phyloP scores from a whole-genome alignment of 2,797 vertebrate species.

The Morelia viridis region DNA sequence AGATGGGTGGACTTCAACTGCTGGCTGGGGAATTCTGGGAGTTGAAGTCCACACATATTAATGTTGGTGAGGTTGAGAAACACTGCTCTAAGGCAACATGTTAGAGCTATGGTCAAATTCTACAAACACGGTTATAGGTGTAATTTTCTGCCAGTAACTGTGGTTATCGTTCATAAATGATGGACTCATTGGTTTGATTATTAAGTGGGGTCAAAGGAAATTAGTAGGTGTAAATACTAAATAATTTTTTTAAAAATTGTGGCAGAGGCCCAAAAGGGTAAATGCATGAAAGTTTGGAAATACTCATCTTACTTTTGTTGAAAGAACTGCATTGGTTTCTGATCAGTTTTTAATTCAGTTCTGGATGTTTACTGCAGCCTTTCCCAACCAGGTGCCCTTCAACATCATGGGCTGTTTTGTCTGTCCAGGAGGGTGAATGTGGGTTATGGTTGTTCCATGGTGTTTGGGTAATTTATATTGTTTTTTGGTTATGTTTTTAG shows the following conservation, averaged over 20 bases:
- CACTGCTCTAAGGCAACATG: not conserved
- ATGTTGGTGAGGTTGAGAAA: too few relatives aligned
- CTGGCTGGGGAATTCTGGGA: too few relatives aligned
- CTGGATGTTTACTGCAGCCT: not conserved
- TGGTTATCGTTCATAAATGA: not conserved
- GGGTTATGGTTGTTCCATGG: not conserved
- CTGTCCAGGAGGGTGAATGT: not conserved
- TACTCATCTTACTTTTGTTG: not conserved
- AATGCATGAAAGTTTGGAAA: not conserved
- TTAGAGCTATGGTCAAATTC: not conserved
- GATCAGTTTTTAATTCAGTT: not conserved
- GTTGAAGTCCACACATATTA: too few relatives aligned
- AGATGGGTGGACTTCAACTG: too few relatives aligned
- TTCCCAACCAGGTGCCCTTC: not conserved
- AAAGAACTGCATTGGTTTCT: not conserved
- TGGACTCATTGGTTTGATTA: not conserved
- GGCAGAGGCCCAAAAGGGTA: not conserved
- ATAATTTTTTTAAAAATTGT: not conserved
- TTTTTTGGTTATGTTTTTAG: not conserved
- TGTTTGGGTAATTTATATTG: not conserved
- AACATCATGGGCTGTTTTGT: not conserved
- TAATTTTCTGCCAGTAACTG: not conserved
- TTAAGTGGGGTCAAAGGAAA: not conserved
- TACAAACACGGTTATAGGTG: not conserved
- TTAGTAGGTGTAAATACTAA: not conserved